Evolutionary conservation across 2,797 vertebrate species (phyloP).

Genomic region (Poeciliopsis infans): DNA sequence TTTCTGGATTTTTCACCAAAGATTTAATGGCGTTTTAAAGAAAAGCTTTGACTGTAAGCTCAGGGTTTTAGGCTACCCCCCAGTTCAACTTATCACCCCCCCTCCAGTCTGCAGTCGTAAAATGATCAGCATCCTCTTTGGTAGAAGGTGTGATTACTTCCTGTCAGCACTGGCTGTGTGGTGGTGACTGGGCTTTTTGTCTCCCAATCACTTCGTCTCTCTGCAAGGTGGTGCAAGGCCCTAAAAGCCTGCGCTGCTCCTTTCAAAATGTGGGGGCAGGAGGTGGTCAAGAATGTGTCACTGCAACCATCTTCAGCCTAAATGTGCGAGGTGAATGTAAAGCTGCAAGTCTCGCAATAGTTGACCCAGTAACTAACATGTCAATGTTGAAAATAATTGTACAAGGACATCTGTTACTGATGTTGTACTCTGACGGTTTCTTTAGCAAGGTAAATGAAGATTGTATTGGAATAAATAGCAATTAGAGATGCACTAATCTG

Average conservation of each 20-base stretch:
- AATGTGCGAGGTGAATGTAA: conserved; percentile 16
- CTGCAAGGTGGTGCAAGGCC: conserved; percentile 58
- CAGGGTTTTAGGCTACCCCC: conserved; percentile 4
- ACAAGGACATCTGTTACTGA: not conserved
- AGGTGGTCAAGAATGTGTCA: conserved; percentile 38
- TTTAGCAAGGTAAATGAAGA: not conserved
- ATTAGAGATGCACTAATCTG: not conserved
- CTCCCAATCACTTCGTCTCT: conserved; percentile 36
- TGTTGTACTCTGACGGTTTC: not conserved
- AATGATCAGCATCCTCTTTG: conserved; percentile 62
- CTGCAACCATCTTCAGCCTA: conserved; percentile 18
- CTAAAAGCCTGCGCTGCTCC: conserved; percentile 51
- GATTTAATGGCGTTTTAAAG: not conserved
- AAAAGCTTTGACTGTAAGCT: not conserved
- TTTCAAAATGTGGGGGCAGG: conserved; percentile 67
- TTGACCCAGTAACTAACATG: not conserved
- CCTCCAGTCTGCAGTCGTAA: conserved; percentile 56
- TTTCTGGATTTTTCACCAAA: not conserved
- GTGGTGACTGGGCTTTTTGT: conserved; percentile 68
- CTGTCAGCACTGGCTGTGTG: conserved; percentile 59
- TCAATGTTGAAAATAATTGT: not conserved
- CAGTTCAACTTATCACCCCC: conserved; percentile 9
- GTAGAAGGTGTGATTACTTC: conserved; percentile 75
- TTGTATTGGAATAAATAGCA: not conserved
- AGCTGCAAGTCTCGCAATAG: not conserved